Percentiles rank a stretch among this genome's conserved stretches.
phyloP scores from a whole-genome alignment of 2,888 invertebrate species.

The Slavum lentiscoides region DNA sequence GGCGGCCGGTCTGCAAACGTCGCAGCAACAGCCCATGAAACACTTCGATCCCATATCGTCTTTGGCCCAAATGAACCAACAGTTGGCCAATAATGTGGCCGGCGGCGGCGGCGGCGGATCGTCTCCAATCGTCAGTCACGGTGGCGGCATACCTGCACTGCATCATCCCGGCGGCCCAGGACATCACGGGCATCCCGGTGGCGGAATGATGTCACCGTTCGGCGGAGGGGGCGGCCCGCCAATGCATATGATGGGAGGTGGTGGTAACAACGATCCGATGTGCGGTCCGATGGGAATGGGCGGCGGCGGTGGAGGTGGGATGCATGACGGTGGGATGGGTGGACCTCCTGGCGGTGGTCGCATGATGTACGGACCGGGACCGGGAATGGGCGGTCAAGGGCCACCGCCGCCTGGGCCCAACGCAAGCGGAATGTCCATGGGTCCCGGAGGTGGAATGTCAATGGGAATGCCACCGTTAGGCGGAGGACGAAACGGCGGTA shows the following conservation, averaged over 20 bases:
- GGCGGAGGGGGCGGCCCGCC: slow-evolving; percentile 27
- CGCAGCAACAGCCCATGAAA: slow-evolving; percentile 53
- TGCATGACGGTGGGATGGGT: slow-evolving; percentile 41
- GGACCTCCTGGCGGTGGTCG: slow-evolving; percentile 43
- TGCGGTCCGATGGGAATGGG: slow-evolving; percentile 61
- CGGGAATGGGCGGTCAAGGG: slow-evolving; percentile 63
- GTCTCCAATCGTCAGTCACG: slow-evolving; percentile 65
- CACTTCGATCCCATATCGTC: slow-evolving; percentile 93
- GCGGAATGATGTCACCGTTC: slow-evolving; percentile 46
- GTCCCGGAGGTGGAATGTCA: slow-evolving; percentile 60
- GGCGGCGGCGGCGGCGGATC: slow-evolving; percentile 60
- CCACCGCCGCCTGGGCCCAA: slow-evolving; percentile 57
- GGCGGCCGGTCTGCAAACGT: slow-evolving; percentile 25
- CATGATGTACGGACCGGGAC: slow-evolving; percentile 58
- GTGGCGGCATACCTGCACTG: slow-evolving; percentile 65
- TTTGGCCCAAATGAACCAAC: slow-evolving; percentile 92
- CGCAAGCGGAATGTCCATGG: slow-evolving; percentile 58
- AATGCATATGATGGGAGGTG: slow-evolving; percentile 39
- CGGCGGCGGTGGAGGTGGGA: slow-evolving; percentile 57
- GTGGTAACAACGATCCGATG: slow-evolving; percentile 30
- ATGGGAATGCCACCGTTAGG: slow-evolving; percentile 62
- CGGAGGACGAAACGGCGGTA: slow-evolving; percentile 30
- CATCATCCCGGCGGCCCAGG: slow-evolving; percentile 64
- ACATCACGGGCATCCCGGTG: slow-evolving; percentile 29
- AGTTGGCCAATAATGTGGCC: slow-evolving; percentile 77